phyloP scores from a whole-genome alignment of 2,113 vertebrate species.

The Ursus arctos region DNA sequence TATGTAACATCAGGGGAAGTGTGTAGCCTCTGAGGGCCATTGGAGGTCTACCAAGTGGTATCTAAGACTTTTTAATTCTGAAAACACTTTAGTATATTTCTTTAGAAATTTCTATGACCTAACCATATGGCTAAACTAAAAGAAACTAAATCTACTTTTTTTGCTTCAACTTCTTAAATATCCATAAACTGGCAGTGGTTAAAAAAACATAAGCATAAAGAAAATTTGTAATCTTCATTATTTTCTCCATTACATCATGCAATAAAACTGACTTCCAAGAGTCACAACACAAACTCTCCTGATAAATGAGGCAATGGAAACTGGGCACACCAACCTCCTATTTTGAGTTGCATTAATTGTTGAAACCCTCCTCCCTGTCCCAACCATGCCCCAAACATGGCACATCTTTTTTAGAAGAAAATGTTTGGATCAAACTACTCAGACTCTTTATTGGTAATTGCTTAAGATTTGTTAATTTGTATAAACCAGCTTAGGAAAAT shows the following conservation, averaged over 20 bases:
- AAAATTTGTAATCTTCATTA: conserved; percentile 61
- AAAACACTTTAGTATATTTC: conserved; percentile 12
- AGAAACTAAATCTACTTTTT: conserved; percentile 28
- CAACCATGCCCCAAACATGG: background rate
- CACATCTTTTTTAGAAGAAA: conserved; percentile 1
- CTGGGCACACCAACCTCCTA: background rate
- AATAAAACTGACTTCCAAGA: conserved; percentile 59
- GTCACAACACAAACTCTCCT: conserved; percentile 32
- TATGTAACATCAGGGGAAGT: background rate
- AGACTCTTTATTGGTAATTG: background rate
- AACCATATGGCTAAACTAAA: conserved; percentile 42
- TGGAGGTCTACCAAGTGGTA: conserved; percentile 15
- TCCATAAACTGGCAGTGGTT: conserved; percentile 3
- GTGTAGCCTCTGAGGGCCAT: background rate
- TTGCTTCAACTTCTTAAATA: conserved; percentile 40
- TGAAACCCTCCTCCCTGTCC: background rate
- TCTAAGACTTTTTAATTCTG: conserved; percentile 40
- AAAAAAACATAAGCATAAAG: conserved; percentile 57
- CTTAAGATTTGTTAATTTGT: background rate
- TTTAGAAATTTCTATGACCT: conserved; percentile 30
- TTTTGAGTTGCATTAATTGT: background rate
- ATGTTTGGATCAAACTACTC: conserved; percentile 25
- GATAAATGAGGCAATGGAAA: conserved; percentile 57
- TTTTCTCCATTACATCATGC: conserved; percentile 64
- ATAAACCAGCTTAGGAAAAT: conserved; percentile 11